Conservation (phyloP, 2,888 invertebrate genomes). For the Keiferia lycopersicella region DNA sequence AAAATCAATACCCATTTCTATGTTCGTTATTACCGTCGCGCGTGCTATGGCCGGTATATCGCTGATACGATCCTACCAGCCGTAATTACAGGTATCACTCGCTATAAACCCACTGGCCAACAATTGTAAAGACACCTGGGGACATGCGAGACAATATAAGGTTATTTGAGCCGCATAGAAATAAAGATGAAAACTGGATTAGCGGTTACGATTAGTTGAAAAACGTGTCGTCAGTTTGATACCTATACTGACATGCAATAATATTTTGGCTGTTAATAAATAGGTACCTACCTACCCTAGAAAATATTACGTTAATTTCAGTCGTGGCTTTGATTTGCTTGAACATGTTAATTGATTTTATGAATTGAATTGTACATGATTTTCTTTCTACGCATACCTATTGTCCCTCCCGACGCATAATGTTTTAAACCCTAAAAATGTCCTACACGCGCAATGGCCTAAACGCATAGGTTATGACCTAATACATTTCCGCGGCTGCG, state of each 20-base stretch:
- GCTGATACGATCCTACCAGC: slow-evolving; percentile 57
- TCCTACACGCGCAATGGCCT: too few relatives aligned
- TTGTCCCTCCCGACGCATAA: too few relatives aligned
- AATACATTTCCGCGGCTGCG: too few relatives aligned
- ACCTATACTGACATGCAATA: neutral
- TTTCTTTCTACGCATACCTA: too few relatives aligned
- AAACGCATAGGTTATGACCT: too few relatives aligned
- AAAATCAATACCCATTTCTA: slow-evolving; percentile 67
- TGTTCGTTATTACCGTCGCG: slow-evolving; percentile 65
- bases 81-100: slow-evolving; percentile 77
- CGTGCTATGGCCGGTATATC: slow-evolving; percentile 63
- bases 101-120: slow-evolving; percentile 60
- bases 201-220: neutral
- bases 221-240: neutral
- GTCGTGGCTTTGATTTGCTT: too few relatives aligned
- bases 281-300: neutral
- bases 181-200: slow-evolving; percentile 18
- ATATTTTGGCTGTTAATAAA: neutral
- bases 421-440: too few relatives aligned
- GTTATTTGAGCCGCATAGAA: slow-evolving; percentile 19
- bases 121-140: slow-evolving; percentile 40
- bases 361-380: too few relatives aligned
- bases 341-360: too few relatives aligned
- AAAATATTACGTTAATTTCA: too few relatives aligned
- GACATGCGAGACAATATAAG: slow-evolving; percentile 28